Evolutionary conservation across 2,113 vertebrate genomes (phyloP).

Genomic region (Motacilla tschutschensis): DNA sequence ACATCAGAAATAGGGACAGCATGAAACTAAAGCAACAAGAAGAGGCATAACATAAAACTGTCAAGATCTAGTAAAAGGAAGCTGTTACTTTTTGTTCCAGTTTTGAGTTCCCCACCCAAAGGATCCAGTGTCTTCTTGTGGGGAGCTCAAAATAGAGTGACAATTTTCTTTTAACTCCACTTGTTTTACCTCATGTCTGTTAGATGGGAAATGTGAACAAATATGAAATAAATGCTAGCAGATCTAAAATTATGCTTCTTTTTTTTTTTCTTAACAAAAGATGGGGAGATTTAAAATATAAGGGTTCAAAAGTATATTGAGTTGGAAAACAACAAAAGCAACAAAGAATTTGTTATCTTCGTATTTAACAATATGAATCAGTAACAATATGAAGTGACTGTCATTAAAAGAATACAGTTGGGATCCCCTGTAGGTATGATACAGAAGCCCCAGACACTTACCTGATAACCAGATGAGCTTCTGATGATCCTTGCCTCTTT

Average conservation of each 20-base stretch:
- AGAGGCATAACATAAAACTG: background rate
- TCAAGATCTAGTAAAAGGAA: background rate
- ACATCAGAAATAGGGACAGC: background rate
- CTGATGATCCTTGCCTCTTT: background rate
- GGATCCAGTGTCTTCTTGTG: background rate
- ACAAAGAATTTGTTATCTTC: background rate
- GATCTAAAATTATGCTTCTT: background rate
- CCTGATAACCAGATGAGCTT: background rate
- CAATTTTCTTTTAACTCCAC: background rate
- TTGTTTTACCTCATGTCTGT: background rate
- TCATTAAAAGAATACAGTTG: background rate
- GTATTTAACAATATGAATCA: background rate
- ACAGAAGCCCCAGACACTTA: background rate
- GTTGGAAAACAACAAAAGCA: background rate
- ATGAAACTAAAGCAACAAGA: background rate
- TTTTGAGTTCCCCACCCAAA: background rate
- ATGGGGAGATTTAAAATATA: background rate
- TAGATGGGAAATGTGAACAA: background rate
- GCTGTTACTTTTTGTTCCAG: background rate
- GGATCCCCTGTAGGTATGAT: background rate
- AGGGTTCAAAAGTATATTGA: background rate
- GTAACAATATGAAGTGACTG: background rate
- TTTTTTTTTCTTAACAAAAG: background rate
- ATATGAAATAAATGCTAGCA: background rate
- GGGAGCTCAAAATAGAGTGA: background rate